Conservation (phyloP, 1,140 invertebrate species). For the Druon quercuslanigerum region DNA sequence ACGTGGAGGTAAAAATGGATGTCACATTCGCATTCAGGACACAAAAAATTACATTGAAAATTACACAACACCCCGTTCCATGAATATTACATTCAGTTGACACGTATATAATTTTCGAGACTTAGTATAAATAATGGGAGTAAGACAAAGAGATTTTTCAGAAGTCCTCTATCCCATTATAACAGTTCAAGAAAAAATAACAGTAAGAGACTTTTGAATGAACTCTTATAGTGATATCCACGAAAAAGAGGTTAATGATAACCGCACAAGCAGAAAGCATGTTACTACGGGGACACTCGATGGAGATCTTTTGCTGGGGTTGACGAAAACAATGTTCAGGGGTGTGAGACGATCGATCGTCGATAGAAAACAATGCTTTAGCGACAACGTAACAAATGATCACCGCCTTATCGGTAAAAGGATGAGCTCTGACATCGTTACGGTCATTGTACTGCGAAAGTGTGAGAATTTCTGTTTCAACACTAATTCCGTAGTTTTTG, state of each 20-base stretch:
- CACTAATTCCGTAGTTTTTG: background rate
- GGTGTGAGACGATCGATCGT: constrained; percentile 52
- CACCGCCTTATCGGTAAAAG: constrained; percentile 47
- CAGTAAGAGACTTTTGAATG: background rate
- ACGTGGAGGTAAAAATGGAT: no score
- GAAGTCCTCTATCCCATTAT: no score
- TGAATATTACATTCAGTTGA: no score
- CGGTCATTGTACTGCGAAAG: background rate
- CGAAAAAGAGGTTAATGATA: constrained; percentile 5
- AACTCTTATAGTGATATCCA: background rate
- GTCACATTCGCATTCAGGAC: no score
- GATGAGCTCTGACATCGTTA: constrained; percentile 21
- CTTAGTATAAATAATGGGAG: no score
- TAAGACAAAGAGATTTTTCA: no score
- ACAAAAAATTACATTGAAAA: no score
- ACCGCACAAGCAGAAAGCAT: constrained; percentile 1
- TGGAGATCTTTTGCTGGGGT: constrained; percentile 42
- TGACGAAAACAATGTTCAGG: constrained; percentile 53
- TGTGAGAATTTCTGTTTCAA: constrained; percentile 1
- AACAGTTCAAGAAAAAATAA: no score
- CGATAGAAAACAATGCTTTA: constrained; percentile 53
- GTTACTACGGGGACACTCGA: background rate
- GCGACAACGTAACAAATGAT: constrained; percentile 55
- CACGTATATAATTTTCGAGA: no score
- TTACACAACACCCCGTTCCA: no score